phyloP scores from a whole-genome alignment of 2,113 vertebrate species.

The Nanger granti region DNA sequence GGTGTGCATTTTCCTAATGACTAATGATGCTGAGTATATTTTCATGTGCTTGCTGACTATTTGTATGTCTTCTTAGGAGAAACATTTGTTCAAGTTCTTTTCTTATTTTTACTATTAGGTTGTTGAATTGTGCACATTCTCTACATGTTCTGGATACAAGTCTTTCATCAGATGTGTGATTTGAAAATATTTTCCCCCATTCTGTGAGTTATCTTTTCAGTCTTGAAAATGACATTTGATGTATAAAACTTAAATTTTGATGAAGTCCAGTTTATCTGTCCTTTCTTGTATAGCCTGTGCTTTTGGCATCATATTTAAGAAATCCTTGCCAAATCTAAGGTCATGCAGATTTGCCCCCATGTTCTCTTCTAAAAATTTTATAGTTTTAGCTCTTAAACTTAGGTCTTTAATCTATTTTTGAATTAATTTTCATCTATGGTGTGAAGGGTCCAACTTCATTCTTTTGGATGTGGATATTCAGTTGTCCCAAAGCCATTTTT shows the following conservation, averaged over 20 bases:
- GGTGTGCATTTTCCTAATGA: neutral
- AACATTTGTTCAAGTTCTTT: neutral
- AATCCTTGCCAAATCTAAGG: neutral
- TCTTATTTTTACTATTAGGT: neutral
- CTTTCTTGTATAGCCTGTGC: neutral
- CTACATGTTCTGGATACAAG: neutral
- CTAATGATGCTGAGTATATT: neutral
- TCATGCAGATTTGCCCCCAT: neutral
- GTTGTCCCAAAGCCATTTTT: neutral
- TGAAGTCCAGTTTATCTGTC: neutral
- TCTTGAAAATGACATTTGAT: neutral
- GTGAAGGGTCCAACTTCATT: neutral
- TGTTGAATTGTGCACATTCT: neutral
- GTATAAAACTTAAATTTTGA: neutral
- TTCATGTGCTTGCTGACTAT: neutral
- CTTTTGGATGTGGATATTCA: neutral
- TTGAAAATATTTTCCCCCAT: neutral
- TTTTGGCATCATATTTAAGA: neutral
- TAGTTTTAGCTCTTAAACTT: neutral
- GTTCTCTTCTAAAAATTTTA: neutral
- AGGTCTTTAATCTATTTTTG: neutral
- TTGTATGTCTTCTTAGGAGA: neutral
- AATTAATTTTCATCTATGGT: neutral
- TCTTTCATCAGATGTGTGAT: neutral
- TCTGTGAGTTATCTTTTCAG: neutral